phyloP scores from a whole-genome alignment of 2,113 vertebrate genomes.

The Misgurnus anguillicaudatus region DNA sequence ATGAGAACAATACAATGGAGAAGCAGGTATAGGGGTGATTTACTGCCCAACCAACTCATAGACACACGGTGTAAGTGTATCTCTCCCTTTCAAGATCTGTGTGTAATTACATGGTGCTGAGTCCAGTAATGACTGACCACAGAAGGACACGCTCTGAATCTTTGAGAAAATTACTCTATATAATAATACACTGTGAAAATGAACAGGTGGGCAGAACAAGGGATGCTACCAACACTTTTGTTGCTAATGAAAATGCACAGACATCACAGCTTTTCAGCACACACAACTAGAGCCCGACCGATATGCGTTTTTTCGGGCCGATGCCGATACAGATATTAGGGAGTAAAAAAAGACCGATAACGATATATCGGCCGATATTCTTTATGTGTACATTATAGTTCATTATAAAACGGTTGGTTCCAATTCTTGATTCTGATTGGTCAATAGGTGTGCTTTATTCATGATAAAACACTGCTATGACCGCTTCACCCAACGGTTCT shows the following conservation, averaged over 20 bases:
- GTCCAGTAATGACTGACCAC: slow-evolving; percentile 4
- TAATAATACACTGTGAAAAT: slow-evolving; percentile 32
- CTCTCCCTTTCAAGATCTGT: background rate
- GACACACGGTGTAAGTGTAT: background rate
- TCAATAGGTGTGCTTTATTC: too few species aligned
- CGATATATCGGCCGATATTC: too few species aligned
- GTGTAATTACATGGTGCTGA: slow-evolving; percentile 32
- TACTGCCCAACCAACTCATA: background rate
- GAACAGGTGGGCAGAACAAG: slow-evolving; percentile 8
- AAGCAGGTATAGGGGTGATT: slow-evolving; percentile 11
- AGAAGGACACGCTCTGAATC: slow-evolving; percentile 4
- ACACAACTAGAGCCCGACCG: too few species aligned
- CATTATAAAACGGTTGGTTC: too few species aligned
- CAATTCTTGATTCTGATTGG: too few species aligned
- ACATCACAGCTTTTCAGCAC: background rate
- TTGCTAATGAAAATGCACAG: slow-evolving; percentile 2
- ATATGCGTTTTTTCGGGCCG: too few species aligned
- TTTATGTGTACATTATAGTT: too few species aligned
- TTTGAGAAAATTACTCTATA: slow-evolving; percentile 2
- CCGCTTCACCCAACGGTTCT: too few species aligned
- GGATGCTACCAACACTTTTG: background rate
- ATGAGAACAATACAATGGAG: background rate
- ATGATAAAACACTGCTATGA: too few species aligned
- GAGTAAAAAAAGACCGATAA: too few species aligned
- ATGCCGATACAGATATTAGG: too few species aligned